A percentile compares a stretch with the other conserved stretches of the same genome.
Conservation (phyloP, 1,140 invertebrate genomes). For the Frieseomelitta varia region DNA sequence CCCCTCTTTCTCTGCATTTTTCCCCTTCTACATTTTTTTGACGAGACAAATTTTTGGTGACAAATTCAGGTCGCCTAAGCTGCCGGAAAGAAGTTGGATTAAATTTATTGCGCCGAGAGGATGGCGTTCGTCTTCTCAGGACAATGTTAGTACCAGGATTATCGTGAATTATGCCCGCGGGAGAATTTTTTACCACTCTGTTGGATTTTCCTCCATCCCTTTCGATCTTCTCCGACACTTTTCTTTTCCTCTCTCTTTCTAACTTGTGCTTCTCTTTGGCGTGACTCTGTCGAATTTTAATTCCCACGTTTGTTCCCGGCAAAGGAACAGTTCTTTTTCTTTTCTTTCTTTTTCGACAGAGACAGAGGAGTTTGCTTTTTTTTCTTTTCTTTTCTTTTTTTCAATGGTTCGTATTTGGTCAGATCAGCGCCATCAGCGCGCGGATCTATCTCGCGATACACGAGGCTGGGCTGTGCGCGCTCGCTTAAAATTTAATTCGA, state of each 20-base stretch:
- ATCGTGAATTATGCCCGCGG: background rate
- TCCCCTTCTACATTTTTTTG: background rate
- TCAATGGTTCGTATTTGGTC: background rate
- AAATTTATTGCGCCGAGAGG: background rate
- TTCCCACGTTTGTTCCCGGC: too few species aligned
- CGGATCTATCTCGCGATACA: constrained; percentile 20
- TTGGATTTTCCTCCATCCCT: background rate
- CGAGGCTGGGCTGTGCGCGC: constrained; percentile 34
- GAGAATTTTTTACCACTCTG: background rate
- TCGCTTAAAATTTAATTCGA: constrained; percentile 67
- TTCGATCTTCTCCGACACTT: background rate
- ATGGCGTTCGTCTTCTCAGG: background rate
- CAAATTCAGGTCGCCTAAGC: background rate
- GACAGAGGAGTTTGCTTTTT: too few species aligned
- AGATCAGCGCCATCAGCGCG: constrained; percentile 2
- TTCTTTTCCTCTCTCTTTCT: too few species aligned
- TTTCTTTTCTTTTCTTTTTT: too few species aligned
- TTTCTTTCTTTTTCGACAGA: too few species aligned
- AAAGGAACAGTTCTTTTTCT: background rate
- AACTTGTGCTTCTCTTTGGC: background rate
- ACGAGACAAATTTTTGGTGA: constrained; percentile 3
- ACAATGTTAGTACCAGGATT: background rate
- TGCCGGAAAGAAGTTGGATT: background rate
- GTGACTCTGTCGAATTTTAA: too few species aligned
- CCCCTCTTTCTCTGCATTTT: background rate